Evolutionary conservation across 64 coral and sea anemone species (phyloP), one percentile per base, ranked within the genome.

Genomic region (Montipora sp.): DNA sequence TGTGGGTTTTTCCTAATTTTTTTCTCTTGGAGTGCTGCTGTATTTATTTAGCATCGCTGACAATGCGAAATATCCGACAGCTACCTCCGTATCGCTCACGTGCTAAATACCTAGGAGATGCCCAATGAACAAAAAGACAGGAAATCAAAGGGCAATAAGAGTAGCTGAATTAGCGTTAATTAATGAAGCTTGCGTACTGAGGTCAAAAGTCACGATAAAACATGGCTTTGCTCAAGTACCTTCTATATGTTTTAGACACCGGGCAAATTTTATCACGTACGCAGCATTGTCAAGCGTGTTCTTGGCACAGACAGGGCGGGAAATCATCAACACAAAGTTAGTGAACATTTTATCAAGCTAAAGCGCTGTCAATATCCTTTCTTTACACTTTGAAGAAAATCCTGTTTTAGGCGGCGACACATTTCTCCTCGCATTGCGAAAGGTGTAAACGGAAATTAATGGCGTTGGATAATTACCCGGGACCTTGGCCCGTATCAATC

Each of bases 201-300:
- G 82, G 82, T 85, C 82, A 85, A 85, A 85, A 48, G 82, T 85
- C 82, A 85, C 13, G 45, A 85, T 72, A 11, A 51, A 85, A 85
- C 82, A 85, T 59, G 82, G 82, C 65, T 85, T 85, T 72, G 11
- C 61, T 85, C 20, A 65, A 85, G 82, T 85, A 85, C 61, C 65
- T 71, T 85, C 71, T 49, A 18, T 84, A 15, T 46, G 15, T 68
- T 67, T 18, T 16, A 72, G 82, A 50, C 82, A 63, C 46, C 82
- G 65, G 46, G 60, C 65, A 11, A 44, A 85, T 85, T 85, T 72
- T 85, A 85, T 85, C 82, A 85, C 82, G 82, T 85, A 85, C 82
- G 59, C 82, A 72, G 18, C 46, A 11, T 21, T 68, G 49, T 4
- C 48, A 71, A 16, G 59, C 66, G 19, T 47, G 71, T 71, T 84